Conservation (phyloP, 1,140 invertebrate genomes). For the Eulimnadia texana region DNA sequence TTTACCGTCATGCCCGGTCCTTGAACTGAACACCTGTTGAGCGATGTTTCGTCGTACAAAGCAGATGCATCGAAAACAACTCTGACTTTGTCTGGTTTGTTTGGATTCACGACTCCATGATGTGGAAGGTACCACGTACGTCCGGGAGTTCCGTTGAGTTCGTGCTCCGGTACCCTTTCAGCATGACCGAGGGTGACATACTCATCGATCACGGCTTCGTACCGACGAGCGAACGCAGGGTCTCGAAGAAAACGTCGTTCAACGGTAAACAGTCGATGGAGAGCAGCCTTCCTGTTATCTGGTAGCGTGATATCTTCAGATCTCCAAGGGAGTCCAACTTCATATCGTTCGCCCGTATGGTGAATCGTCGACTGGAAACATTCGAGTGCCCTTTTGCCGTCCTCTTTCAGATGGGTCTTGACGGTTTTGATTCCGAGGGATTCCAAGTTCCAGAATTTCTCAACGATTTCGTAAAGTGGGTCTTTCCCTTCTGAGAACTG, state of each 20-base stretch:
- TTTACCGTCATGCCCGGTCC: background rate
- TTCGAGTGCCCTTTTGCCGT: background rate
- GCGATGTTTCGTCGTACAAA: background rate
- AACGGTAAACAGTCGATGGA: background rate
- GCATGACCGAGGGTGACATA: slow-evolving; percentile 6
- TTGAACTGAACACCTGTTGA: background rate
- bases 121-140: slow-evolving; percentile 9
- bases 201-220: background rate
- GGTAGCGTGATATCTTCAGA: background rate
- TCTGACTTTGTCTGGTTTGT: background rate
- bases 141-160: background rate
- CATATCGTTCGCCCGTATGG: slow-evolving; percentile 2
- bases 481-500: background rate
- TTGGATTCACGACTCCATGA: background rate
- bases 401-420: background rate
- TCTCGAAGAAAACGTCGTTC: background rate
- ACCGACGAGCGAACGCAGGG: background rate
- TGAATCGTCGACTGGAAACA: background rate
- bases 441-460: slow-evolving; percentile 1
- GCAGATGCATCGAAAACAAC: slow-evolving; percentile 7
- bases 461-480: background rate
- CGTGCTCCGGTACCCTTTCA: background rate
- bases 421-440: background rate
- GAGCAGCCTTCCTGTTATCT: background rate
- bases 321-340: slow-evolving; percentile 10